Base-by-base conservation (phyloP, 2,113 vertebrate species). In the Paratilapia polleni region DNA sequence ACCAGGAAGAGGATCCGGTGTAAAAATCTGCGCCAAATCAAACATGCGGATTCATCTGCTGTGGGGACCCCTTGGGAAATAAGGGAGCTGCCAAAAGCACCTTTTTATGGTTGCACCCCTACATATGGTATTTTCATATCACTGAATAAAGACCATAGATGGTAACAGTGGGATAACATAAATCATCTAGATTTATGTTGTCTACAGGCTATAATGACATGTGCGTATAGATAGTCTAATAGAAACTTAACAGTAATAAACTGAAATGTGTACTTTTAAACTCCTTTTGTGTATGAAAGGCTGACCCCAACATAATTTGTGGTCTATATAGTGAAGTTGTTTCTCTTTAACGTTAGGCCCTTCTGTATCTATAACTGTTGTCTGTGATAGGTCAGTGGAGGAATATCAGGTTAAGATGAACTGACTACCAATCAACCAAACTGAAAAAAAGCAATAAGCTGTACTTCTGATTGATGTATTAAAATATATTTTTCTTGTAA, bases 401-500 rank as follows among this genome's bases (percentile, higher is more conserved):
- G 63, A 14, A 24, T 36, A 49, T 73, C 43, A 52, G 26, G 66
- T 10, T 70, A 52, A 70, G 41, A 49, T 1, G 12, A 41, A 52
- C 43, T 31, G 10, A 20, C 20, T 31, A 11, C 2, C 26, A 73
- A 6, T 73, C 41, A 13, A 13, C 19, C 28, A 73, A 12, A 14
- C 66, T 31, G 24, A 11, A 73, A 73, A n/a, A n/a, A n/a, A n/a
- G n/a, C n/a, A n/a, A n/a, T n/a, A n/a, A n/a, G n/a, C n/a, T n/a
- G n/a, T 8, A 19, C 15, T 49, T 49, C 3, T 49, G 47, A 49
- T 13, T 52, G 17, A 19, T 52, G 19, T 17, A 54, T 47, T 54
- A 54, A 73, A 73, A 73, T 73, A 54, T 73, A 34, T 54, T 6
- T 54, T 52, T 70, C 43, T 70, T 70, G 43, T 31, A 70, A 73